A percentile compares a stretch with the other conserved stretches of the same genome.
Evolutionary conservation across 2,113 vertebrate species (phyloP).

Genomic region (Onychostoma macrolepis): DNA sequence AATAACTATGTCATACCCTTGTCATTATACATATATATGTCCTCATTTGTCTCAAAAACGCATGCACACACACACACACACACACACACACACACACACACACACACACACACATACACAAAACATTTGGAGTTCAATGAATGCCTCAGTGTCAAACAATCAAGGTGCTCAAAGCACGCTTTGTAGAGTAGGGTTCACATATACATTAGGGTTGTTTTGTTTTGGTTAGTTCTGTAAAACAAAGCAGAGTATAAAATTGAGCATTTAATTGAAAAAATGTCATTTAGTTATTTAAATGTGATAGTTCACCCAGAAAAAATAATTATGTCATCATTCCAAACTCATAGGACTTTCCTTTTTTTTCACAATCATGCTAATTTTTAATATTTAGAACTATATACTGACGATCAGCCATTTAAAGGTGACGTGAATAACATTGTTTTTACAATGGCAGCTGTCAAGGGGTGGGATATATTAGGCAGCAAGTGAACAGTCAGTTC

Average conservation of each 20-base stretch:
- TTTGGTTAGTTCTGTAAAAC: not conserved
- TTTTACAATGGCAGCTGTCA: no score
- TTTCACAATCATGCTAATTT: not conserved
- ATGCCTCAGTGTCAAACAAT: slow-evolving; percentile 5
- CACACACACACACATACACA: not conserved
- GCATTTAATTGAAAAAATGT: not conserved
- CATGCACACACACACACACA: slow-evolving; percentile 8
- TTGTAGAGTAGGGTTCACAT: not conserved
- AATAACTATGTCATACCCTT: no score
- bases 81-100: slow-evolving; percentile 1
- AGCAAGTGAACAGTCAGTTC: no score
- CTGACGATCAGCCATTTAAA: no score
- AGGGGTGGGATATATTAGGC: no score
- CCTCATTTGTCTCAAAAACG: no score
- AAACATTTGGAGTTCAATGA: not conserved
- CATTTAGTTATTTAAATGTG: not conserved
- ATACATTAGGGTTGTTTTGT: not conserved
- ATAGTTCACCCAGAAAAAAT: not conserved
- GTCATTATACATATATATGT: no score
- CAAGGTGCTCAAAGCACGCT: not conserved
- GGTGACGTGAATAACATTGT: no score
- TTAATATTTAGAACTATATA: not conserved
- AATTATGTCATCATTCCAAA: not conserved
- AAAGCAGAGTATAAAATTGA: not conserved
- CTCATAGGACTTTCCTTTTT: not conserved